These are phyloP conservation scores for Latheticus oryzae DNA, from an alignment of 2,888 invertebrate species.

Conservation along the genomic window DNA sequence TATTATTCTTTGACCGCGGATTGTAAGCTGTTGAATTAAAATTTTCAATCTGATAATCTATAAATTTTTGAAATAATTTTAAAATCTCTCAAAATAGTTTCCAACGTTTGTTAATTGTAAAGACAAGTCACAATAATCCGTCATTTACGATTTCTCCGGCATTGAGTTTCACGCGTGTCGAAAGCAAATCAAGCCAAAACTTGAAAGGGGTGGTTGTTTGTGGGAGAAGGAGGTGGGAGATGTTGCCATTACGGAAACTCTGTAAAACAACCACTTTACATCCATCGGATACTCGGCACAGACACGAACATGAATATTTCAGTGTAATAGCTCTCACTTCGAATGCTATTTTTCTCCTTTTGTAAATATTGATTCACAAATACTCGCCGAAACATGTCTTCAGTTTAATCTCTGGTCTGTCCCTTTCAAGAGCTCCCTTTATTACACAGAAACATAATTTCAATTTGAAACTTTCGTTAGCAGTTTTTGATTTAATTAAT, in stretches of 20 bases:
- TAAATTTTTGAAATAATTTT: too few relatives aligned
- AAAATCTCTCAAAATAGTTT: too few relatives aligned
- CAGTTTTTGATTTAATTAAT: too few relatives aligned
- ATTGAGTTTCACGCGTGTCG: slow-evolving; percentile 48
- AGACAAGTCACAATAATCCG: slow-evolving; percentile 20
- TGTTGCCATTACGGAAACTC: slow-evolving; percentile 53
- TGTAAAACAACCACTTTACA: slow-evolving; percentile 59
- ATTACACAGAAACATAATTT: too few relatives aligned
- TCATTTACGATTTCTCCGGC: slow-evolving; percentile 16
- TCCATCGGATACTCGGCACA: slow-evolving; percentile 57
- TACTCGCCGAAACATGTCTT: slow-evolving; percentile 51
- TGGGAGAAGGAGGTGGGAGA: too few relatives aligned
- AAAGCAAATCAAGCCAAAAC: slow-evolving; percentile 52
- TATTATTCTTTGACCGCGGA: too few relatives aligned
- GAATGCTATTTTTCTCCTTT: slow-evolving; percentile 54
- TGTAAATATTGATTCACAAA: slow-evolving; percentile 58
- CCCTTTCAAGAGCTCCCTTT: slow-evolving; percentile 47
- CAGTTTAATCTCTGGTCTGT: slow-evolving; percentile 47
- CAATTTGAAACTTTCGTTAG: too few relatives aligned
- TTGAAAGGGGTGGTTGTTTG: slow-evolving; percentile 41
- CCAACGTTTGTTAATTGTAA: too few relatives aligned
- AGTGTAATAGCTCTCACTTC: slow-evolving; percentile 56
- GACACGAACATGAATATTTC: slow-evolving; percentile 64
- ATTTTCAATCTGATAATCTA: too few relatives aligned
- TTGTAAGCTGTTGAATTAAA: too few relatives aligned